These are phyloP conservation scores for Bungarus multicinctus DNA, from an alignment of 2,113 vertebrate genomes.

Conservation along the genomic window DNA sequence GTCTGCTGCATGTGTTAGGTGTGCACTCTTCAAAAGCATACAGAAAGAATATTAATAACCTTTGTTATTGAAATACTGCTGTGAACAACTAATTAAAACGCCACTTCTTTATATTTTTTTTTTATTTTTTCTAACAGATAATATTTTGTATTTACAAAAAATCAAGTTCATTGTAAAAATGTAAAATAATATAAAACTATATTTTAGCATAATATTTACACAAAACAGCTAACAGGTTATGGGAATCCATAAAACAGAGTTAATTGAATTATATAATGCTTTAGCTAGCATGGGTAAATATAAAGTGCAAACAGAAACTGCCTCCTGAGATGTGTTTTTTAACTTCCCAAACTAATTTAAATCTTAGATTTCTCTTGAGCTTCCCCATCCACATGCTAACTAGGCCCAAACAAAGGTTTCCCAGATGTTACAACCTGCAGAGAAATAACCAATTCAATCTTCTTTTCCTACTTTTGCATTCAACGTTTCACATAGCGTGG, in stretches of 20 bases:
- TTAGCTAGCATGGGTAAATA: not conserved
- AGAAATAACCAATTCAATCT: not conserved
- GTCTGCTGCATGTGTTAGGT: constrained; percentile 31
- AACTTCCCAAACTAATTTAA: not conserved
- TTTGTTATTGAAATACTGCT: not conserved
- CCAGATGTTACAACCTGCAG: not conserved
- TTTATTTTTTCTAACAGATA: not conserved
- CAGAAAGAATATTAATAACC: not conserved
- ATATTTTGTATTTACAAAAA: not conserved
- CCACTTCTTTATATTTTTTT: not conserved
- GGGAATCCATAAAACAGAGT: not conserved
- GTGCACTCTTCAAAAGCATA: not conserved
- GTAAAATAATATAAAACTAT: not conserved
- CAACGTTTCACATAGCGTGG: not conserved
- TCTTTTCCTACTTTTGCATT: not conserved
- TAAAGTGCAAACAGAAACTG: not conserved
- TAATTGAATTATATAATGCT: not conserved
- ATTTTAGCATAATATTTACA: not conserved
- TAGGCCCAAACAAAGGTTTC: not conserved
- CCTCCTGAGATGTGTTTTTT: not conserved
- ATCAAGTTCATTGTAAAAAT: not conserved
- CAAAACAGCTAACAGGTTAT: not conserved
- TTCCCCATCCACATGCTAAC: not conserved
- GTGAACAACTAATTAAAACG: not conserved
- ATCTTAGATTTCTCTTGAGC: not conserved